Evolutionary conservation across 1,140 invertebrate species (phyloP), one percentile per base, ranked within the genome.

Genomic region (Diuraphis noxia): DNA sequence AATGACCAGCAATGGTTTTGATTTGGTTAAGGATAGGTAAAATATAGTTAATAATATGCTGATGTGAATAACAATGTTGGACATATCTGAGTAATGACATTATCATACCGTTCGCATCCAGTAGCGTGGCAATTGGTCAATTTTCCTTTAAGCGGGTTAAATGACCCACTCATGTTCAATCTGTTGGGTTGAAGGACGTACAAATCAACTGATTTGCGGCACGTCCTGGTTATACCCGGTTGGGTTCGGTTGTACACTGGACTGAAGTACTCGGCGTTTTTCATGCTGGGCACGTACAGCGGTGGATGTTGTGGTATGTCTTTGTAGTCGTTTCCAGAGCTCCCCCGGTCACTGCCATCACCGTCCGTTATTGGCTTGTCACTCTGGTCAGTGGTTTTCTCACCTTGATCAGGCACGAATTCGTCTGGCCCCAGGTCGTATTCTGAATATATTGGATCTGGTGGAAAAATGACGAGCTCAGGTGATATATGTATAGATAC

Each of bases 61-160:
- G 46, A 5, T 13, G 0, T 13, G 30, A 56, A 49, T 49, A 49
- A 9, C 52, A 56, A 30, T 56, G 5, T 30, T 30, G 23, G 10
- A n/a, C n/a, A n/a, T n/a, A n/a, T n/a, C n/a, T 56, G 0, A 46
- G 2, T 46, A 46, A 49, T 30, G 9, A 5, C 3, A n/a, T 63
- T n/a, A 63, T n/a, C 30, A 72, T 72, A 97, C 97, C 97, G 97
- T 94, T 98, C 97, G 93, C 98, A 98, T 92, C 97, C 97, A 36
- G 97, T 97, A 43, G 96, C 95, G 93, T 98, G 97, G 93, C 98
- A 98, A 93, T 98, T 98, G 2, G 97, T 98, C 1, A 98, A 94
- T 93, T 98, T 97, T n/a, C 97, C 97, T 94, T 98, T 97, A 0
- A 97, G 94, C 8, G 96, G 96, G 93, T 96, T 96, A 92, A 95